Evolutionary conservation across 2,888 invertebrate species (phyloP).

Genomic region (Keiferia lycopersicella): DNA sequence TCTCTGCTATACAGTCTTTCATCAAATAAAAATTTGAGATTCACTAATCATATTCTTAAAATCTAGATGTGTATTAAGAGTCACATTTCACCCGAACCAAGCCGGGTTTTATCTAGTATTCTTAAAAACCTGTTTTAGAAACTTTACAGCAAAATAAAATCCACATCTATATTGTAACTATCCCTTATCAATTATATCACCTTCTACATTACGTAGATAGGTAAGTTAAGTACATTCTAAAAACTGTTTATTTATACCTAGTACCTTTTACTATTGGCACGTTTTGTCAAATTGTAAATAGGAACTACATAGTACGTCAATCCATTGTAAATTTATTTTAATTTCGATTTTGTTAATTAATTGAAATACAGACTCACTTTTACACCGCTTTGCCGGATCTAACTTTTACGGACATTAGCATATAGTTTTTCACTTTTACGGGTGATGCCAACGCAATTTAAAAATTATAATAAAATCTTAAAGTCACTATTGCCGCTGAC

Average conservation of each 20-base stretch:
- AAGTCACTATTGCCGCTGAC: too few species aligned
- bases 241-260: neutral
- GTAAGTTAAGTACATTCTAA: neutral
- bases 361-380: too few species aligned
- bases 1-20: neutral
- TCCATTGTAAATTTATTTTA: neutral
- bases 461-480: too few species aligned
- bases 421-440: too few species aligned
- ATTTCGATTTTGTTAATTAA: too few species aligned
- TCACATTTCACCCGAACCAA: too few species aligned
- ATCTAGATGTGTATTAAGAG: too few species aligned
- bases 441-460: too few species aligned
- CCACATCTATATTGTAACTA: neutral
- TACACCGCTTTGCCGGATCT: too few species aligned
- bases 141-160: slow-evolving; percentile 1
- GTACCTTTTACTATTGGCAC: slow-evolving; percentile 3
- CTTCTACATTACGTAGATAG: neutral
- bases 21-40: neutral
- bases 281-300: neutral
- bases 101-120: too few species aligned
- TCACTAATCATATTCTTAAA: neutral
- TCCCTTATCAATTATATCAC: neutral
- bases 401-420: too few species aligned
- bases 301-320: neutral
- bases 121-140: neutral